Percentiles rank a stretch among this genome's conserved stretches.
phyloP scores from a whole-genome alignment of 2,113 vertebrate species.

The Rhinolophus sinicus region DNA sequence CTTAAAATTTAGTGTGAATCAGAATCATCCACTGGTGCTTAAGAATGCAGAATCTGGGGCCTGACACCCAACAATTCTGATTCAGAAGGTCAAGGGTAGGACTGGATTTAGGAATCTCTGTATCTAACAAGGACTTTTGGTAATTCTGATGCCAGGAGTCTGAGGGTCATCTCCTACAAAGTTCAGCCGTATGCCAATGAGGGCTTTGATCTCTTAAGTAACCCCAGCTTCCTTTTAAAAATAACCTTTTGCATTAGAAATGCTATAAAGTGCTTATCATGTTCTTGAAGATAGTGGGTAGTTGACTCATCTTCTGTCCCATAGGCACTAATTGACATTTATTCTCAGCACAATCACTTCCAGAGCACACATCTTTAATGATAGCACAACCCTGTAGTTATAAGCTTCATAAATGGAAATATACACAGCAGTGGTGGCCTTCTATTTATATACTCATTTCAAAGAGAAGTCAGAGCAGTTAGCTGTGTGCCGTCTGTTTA shows the following conservation, averaged over 20 bases:
- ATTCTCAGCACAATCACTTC: slow-evolving; percentile 48
- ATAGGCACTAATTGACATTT: slow-evolving; percentile 61
- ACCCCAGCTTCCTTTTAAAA: slow-evolving; percentile 61
- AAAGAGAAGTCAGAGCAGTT: slow-evolving; percentile 75
- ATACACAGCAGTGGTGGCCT: slow-evolving; percentile 70
- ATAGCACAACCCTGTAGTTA: slow-evolving; percentile 52
- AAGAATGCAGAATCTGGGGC: not conserved
- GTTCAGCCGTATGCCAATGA: slow-evolving; percentile 31
- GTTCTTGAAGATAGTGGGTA: slow-evolving; percentile 53
- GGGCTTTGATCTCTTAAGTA: slow-evolving; percentile 1
- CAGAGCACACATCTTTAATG: slow-evolving; percentile 62
- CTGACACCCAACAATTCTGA: not conserved
- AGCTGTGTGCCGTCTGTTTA: slow-evolving; percentile 78
- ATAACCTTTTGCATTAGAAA: slow-evolving; percentile 14
- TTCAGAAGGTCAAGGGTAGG: not conserved
- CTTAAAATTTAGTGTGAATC: not conserved
- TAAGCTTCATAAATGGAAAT: slow-evolving; percentile 75
- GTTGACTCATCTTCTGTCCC: slow-evolving; percentile 62
- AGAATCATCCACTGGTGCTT: not conserved
- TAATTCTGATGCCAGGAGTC: not conserved
- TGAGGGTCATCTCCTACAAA: not conserved
- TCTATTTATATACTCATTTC: slow-evolving; percentile 73
- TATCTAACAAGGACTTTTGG: not conserved
- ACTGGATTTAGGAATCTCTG: not conserved
- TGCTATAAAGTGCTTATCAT: slow-evolving; percentile 33